Percentiles rank a stretch among this genome's conserved stretches.
phyloP scores from a whole-genome alignment of 2,888 invertebrate species.

The Lasioglossum oenotherae region DNA sequence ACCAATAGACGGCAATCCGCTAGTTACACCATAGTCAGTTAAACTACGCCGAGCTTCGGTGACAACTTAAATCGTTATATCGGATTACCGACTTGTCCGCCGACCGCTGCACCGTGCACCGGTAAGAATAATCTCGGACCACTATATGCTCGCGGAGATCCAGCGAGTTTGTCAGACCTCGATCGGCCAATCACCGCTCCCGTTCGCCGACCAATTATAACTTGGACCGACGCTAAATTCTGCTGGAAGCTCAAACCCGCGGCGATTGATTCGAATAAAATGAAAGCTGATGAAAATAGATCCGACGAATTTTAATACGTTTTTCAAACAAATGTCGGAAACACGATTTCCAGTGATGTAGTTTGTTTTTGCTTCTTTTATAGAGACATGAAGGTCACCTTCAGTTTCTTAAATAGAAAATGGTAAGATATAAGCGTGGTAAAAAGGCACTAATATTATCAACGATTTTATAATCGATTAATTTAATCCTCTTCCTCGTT shows the following conservation, averaged over 20 bases:
- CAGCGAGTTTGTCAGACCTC: slow-evolving; percentile 33
- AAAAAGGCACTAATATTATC: no score
- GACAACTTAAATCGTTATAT: slow-evolving; percentile 54
- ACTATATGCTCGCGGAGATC: not conserved
- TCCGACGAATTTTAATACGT: not conserved
- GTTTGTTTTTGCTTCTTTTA: no score
- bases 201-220: slow-evolving; percentile 22
- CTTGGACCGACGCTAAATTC: not conserved
- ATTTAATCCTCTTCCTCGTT: no score
- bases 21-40: slow-evolving; percentile 41
- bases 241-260: not conserved
- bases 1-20: slow-evolving; percentile 48
- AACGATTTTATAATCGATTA: no score
- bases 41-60: slow-evolving; percentile 39
- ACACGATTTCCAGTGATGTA: no score
- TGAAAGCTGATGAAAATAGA: not conserved
- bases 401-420: no score
- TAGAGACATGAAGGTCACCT: no score
- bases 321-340: no score
- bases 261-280: not conserved
- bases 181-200: not conserved
- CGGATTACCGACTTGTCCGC: slow-evolving; percentile 38
- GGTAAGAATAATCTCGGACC: slow-evolving; percentile 10
- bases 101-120: not conserved
- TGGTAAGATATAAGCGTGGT: no score